Percentiles rank a stretch among this genome's conserved stretches.
Evolutionary conservation across 2,797 vertebrate genomes (phyloP).

Genomic region (Labeo calbasu): DNA sequence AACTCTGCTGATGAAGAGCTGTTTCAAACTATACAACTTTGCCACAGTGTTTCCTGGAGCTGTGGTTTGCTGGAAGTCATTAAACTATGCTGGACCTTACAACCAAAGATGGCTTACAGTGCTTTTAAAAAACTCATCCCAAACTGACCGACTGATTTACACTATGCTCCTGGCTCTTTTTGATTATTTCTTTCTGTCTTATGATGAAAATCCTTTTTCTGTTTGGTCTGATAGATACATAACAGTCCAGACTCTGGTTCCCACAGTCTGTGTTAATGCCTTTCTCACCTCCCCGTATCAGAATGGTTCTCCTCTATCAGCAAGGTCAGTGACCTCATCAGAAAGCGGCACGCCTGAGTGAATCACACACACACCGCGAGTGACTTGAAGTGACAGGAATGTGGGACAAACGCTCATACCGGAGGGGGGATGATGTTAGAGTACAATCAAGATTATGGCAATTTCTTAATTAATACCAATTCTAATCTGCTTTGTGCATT

Average conservation of each 20-base stretch:
- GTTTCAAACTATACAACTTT: neutral
- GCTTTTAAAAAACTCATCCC: neutral
- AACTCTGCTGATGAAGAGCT: too few relatives aligned
- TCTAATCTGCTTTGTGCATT: neutral
- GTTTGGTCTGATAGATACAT: neutral
- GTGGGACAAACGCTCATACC: neutral
- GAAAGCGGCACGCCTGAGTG: constrained; percentile 73
- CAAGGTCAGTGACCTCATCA: constrained; percentile 78
- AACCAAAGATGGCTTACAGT: neutral
- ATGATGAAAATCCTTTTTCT: neutral
- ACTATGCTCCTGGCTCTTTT: neutral
- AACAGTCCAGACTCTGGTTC: constrained; percentile 65
- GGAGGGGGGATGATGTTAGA: neutral
- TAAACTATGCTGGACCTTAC: neutral
- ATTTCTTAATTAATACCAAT: neutral
- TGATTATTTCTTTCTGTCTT: neutral
- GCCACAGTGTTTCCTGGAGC: neutral
- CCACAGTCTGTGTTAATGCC: constrained; percentile 74
- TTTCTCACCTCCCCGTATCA: constrained; percentile 73
- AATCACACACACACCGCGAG: constrained; percentile 68
- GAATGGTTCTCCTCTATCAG: constrained; percentile 76
- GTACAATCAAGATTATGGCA: neutral
- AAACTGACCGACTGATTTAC: neutral
- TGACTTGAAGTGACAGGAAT: constrained; percentile 55
- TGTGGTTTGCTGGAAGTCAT: neutral